Evolutionary conservation across 2,113 vertebrate genomes (phyloP).

Genomic region (Gavialis gangeticus): DNA sequence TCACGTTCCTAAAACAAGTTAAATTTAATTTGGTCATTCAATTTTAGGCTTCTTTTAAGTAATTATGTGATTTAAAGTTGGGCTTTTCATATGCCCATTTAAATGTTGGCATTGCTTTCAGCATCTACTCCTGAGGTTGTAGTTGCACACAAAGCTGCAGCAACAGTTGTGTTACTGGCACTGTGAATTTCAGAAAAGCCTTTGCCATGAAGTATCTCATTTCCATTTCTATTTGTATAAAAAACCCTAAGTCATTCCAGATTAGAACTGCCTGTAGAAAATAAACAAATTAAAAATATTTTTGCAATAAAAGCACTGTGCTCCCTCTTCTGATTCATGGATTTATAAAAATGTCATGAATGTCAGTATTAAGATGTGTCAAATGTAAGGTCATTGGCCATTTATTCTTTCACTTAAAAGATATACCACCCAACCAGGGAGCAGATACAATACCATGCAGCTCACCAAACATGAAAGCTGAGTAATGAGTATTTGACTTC

Average conservation of each 20-base stretch:
- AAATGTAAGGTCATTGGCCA: neutral
- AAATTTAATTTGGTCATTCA: neutral
- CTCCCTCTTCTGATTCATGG: neutral
- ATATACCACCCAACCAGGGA: neutral
- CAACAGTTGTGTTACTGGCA: neutral
- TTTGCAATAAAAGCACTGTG: neutral
- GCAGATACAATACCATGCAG: neutral
- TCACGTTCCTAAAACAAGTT: neutral
- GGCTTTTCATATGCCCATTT: neutral
- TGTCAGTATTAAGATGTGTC: neutral
- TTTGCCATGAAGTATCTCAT: neutral
- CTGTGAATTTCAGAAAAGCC: neutral
- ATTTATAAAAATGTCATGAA: neutral
- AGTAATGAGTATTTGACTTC: no score
- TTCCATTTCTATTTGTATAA: constrained; percentile 1
- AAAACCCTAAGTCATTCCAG: neutral
- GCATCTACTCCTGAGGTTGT: neutral
- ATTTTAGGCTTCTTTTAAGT: neutral
- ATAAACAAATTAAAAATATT: neutral
- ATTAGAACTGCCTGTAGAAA: neutral
- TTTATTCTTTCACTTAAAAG: neutral
- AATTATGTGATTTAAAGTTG: neutral
- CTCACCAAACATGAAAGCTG: no score
- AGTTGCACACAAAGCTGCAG: neutral
- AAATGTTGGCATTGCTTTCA: neutral